A percentile compares a stretch with the other conserved stretches of the same genome.
Evolutionary conservation across 2,797 vertebrate genomes (phyloP).

Genomic region (Tadarida brasiliensis): DNA sequence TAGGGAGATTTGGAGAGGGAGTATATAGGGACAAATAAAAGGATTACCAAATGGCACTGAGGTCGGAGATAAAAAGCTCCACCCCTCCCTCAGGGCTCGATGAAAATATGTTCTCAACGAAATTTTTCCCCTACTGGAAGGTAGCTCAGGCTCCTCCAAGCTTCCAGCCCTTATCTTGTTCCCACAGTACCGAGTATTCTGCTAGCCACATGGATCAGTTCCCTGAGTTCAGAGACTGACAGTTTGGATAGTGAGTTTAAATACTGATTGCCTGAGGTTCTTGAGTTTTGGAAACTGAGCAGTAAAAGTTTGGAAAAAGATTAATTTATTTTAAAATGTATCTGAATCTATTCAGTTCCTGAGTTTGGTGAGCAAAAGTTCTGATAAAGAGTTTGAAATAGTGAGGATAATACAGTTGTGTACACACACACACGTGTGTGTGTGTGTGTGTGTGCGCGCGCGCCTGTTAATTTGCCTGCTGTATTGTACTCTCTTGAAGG

Average conservation of each 20-base stretch:
- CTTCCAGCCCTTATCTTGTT: not conserved
- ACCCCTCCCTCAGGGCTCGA: not conserved
- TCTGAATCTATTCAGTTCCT: conserved; percentile 26
- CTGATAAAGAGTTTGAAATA: not conserved
- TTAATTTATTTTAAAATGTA: not conserved
- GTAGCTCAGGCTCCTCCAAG: not conserved
- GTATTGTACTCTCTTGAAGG: not conserved
- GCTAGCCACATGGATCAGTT: accelerated
- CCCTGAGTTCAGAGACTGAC: not conserved
- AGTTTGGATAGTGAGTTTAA: not conserved
- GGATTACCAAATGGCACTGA: not conserved
- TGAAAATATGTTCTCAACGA: not conserved
- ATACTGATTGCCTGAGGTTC: not conserved
- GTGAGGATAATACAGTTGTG: not conserved
- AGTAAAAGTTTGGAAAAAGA: not conserved
- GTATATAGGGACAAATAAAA: not conserved
- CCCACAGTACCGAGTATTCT: not conserved
- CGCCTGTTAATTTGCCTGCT: not conserved
- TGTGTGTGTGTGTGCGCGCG: no score
- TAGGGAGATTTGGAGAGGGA: not conserved
- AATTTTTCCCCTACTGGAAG: not conserved
- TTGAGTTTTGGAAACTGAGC: conserved; percentile 44
- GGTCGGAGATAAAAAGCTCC: not conserved
- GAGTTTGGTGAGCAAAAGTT: not conserved
- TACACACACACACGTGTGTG: not conserved